Evolutionary conservation across 2,113 vertebrate genomes (phyloP).

Genomic region (Herpetotheres cachinnans): DNA sequence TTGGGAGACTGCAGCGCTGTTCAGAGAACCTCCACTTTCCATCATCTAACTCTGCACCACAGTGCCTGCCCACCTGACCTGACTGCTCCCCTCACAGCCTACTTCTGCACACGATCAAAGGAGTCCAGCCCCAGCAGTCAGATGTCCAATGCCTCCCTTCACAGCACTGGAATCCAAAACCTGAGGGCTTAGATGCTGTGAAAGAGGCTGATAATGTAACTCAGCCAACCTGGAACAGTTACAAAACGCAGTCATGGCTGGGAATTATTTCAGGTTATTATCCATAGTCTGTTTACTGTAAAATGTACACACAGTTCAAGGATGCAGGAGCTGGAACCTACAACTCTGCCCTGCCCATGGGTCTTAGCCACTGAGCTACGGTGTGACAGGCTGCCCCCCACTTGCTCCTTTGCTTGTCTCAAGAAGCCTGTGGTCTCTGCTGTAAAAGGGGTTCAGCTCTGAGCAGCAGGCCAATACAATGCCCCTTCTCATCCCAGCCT

Average conservation of each 20-base stretch:
- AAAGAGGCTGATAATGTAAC: background rate
- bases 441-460: background rate
- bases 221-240: background rate
- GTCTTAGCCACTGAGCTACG: background rate
- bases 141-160: background rate
- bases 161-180: background rate
- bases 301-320: background rate
- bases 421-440: background rate
- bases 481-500: background rate
- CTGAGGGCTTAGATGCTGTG: background rate
- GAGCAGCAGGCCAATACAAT: background rate
- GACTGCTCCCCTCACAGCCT: background rate
- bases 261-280: background rate
- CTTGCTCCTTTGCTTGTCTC: background rate
- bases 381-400: background rate
- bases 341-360: background rate
- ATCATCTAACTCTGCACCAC: background rate
- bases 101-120: background rate
- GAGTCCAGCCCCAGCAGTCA: background rate
- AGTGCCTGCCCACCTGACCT: background rate
- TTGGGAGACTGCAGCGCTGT: background rate
- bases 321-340: background rate
- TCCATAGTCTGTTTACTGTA: background rate
- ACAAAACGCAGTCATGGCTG: background rate
- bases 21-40: background rate